Conservation (phyloP, 2,888 invertebrate species). For the Pecten maximus region DNA sequence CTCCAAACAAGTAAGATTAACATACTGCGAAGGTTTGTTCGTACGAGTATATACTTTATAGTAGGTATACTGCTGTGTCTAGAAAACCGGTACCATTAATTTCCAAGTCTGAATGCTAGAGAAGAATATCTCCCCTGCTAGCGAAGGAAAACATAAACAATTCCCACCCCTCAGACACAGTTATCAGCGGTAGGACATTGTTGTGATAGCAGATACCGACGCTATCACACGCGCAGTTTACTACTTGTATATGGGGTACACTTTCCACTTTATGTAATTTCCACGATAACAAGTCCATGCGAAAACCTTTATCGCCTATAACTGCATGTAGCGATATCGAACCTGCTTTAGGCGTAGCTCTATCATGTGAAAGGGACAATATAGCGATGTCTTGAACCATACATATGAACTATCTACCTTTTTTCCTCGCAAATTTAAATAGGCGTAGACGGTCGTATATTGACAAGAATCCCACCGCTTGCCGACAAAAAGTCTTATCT, state of each 20-base stretch:
- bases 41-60: not conserved
- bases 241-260: slow-evolving; percentile 29
- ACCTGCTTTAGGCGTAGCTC: not conserved
- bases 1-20: slow-evolving; percentile 13
- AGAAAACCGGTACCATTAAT: not conserved
- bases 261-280: slow-evolving; percentile 35
- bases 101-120: not conserved
- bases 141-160: slow-evolving; percentile 14
- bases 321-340: slow-evolving; percentile 27
- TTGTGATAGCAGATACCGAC: slow-evolving; percentile 13
- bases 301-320: not conserved
- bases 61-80: not conserved
- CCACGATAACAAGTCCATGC: not conserved
- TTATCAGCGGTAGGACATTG: not conserved
- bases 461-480: not conserved
- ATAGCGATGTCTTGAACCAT: not conserved
- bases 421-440: not conserved
- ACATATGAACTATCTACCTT: not conserved
- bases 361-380: not conserved
- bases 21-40: not conserved
- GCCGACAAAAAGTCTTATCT: not conserved
- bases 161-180: not conserved
- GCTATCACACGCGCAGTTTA: not conserved
- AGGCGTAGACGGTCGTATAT: not conserved
- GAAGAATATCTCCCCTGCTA: not conserved